Percentiles rank a stretch among this genome's conserved stretches.
These are phyloP conservation scores for Agapornis roseicollis DNA, from an alignment of 2,113 vertebrate genomes.

Conservation along the genomic window DNA sequence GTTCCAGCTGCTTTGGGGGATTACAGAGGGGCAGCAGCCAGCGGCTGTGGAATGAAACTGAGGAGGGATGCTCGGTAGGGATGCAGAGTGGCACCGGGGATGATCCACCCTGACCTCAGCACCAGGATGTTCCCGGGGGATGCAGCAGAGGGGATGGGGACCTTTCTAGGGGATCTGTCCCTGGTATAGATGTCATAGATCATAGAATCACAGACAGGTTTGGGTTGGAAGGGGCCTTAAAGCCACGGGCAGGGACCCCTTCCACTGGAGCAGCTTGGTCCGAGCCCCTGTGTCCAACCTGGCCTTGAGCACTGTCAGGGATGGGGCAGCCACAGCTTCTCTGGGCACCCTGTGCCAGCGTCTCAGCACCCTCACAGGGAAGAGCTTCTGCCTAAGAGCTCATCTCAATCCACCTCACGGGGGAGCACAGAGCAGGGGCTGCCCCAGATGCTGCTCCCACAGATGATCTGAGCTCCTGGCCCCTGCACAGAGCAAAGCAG, in stretches of 20 bases:
- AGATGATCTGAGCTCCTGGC: not conserved
- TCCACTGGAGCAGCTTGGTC: too few relatives aligned
- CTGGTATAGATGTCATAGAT: not conserved
- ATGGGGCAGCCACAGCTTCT: too few relatives aligned
- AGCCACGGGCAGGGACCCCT: too few relatives aligned
- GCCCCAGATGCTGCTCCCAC: not conserved
- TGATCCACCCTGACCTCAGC: fast-evolving
- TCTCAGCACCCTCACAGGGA: too few relatives aligned
- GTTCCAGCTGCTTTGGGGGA: not conserved
- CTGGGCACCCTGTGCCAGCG: too few relatives aligned
- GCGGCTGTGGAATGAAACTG: not conserved
- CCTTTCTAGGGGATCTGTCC: fast-evolving
- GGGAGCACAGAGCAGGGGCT: not conserved
- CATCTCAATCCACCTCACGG: not conserved
- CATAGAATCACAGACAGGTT: not conserved
- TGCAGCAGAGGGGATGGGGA: too few relatives aligned
- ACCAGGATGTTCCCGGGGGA: fast-evolving
- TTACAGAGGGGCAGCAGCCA: not conserved
- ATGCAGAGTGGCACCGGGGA: fast-evolving
- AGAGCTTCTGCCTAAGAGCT: not conserved
- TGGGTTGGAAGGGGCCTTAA: not conserved
- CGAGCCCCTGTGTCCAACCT: too few relatives aligned
- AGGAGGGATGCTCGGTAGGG: fast-evolving
- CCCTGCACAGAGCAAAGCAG: not conserved
- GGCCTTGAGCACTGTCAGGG: too few relatives aligned